A percentile compares a stretch with the other conserved stretches of the same genome.
Conservation (phyloP, 2,113 vertebrate species). For the Nipponia nippon region DNA sequence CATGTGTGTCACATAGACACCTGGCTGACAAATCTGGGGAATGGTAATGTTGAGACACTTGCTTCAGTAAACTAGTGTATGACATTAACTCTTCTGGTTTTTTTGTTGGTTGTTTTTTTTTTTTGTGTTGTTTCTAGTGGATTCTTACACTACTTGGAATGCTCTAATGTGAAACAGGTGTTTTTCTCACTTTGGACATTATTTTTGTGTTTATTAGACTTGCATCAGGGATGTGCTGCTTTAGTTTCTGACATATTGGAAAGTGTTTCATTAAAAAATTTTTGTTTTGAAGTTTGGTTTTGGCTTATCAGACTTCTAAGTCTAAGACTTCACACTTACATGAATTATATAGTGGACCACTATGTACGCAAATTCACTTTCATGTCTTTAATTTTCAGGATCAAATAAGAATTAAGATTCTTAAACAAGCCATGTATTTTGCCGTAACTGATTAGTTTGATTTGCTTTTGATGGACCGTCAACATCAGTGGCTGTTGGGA, state of each 20-base stretch:
- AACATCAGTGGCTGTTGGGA: neutral
- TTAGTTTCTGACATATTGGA: neutral
- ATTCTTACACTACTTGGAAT: neutral
- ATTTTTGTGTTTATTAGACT: neutral
- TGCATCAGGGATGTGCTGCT: neutral
- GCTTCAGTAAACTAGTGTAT: neutral
- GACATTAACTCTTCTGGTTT: neutral
- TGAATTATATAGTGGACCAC: neutral
- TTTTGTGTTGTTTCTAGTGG: neutral
- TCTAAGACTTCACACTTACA: neutral
- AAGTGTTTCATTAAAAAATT: neutral
- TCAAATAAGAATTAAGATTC: neutral
- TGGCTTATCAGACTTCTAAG: neutral
- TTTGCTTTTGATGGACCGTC: neutral
- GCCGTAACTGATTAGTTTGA: neutral
- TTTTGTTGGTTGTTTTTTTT: too few relatives aligned
- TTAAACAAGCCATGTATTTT: neutral
- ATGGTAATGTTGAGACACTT: neutral
- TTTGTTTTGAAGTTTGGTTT: neutral
- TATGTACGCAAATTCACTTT: neutral
- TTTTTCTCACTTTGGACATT: accelerated
- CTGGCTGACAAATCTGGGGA: neutral
- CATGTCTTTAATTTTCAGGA: neutral
- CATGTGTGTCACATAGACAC: neutral
- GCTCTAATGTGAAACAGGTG: neutral